Evolutionary conservation across 1,140 invertebrate species (phyloP).

Genomic region (Leptinotarsa undecemlineata): DNA sequence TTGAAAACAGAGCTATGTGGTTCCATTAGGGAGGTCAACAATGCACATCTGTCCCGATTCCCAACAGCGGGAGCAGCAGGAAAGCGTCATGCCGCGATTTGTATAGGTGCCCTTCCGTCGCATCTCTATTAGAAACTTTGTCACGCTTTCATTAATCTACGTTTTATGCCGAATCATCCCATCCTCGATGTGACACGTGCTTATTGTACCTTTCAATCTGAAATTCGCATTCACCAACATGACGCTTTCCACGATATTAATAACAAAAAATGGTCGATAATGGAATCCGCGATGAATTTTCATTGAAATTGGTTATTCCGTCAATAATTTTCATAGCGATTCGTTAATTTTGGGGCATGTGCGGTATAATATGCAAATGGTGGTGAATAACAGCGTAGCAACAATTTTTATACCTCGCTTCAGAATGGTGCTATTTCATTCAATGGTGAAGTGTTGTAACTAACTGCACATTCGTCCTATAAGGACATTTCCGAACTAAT

Average conservation of each 20-base stretch:
- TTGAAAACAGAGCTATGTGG: not conserved
- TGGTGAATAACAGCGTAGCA: too few species aligned
- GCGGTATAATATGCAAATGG: not conserved
- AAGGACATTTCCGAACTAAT: too few species aligned
- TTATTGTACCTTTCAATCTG: slow-evolving; percentile 30
- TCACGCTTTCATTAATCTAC: slow-evolving; percentile 46
- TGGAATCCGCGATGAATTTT: slow-evolving; percentile 10
- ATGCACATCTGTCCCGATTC: slow-evolving; percentile 1
- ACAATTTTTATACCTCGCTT: too few species aligned
- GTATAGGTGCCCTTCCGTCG: slow-evolving; percentile 32
- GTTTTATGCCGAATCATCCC: slow-evolving; percentile 43
- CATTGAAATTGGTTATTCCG: slow-evolving; percentile 4
- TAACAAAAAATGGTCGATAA: not conserved
- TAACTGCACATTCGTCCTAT: too few species aligned
- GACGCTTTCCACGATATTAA: slow-evolving; percentile 7
- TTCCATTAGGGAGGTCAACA: slow-evolving; percentile 7
- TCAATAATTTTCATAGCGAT: not conserved
- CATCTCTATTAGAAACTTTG: slow-evolving; percentile 42
- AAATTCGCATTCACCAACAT: slow-evolving; percentile 18
- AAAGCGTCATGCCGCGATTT: slow-evolving; percentile 9
- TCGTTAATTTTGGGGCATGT: not conserved
- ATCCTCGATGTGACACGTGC: slow-evolving; percentile 37
- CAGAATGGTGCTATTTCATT: too few species aligned
- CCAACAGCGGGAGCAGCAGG: not conserved
- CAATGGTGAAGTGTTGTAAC: too few species aligned